Conservation (phyloP, 2,888 invertebrate genomes). For the Brenthis ino region DNA sequence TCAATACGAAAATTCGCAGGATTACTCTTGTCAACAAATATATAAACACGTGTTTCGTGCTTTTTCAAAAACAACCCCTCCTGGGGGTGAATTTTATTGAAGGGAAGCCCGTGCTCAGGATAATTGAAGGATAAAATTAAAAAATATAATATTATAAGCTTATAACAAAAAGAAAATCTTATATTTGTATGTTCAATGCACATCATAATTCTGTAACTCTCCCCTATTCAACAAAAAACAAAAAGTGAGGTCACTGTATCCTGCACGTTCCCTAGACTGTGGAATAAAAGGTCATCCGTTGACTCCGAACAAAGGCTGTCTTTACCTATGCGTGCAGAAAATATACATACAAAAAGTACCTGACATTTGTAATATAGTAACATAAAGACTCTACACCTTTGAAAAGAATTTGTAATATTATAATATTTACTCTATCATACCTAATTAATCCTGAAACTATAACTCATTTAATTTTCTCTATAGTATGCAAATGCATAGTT, state of each 20-base stretch:
- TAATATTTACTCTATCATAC: no score
- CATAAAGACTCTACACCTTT: no score
- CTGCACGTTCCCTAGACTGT: slow-evolving; percentile 40
- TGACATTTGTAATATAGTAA: not conserved
- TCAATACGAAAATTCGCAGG: no score
- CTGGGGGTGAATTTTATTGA: no score
- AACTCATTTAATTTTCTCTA: not conserved
- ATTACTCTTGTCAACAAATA: no score
- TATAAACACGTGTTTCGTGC: no score
- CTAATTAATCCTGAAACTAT: no score
- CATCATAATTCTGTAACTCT: slow-evolving; percentile 16
- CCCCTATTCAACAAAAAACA: slow-evolving; percentile 26
- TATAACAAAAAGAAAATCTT: not conserved
- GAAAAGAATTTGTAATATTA: no score
- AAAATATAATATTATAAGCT: no score
- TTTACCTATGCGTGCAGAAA: slow-evolving; percentile 44
- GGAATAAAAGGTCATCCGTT: slow-evolving; percentile 70
- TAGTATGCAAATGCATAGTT: not conserved
- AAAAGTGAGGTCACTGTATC: slow-evolving; percentile 27
- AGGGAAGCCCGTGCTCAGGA: no score
- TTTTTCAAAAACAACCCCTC: no score
- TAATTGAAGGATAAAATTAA: no score
- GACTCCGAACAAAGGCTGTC: slow-evolving; percentile 62
- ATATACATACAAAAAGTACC: not conserved
- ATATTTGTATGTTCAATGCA: slow-evolving; percentile 10